Percentiles rank a stretch among this genome's conserved stretches.
Conservation (phyloP, 2,888 invertebrate genomes). For the Helleia helle region DNA sequence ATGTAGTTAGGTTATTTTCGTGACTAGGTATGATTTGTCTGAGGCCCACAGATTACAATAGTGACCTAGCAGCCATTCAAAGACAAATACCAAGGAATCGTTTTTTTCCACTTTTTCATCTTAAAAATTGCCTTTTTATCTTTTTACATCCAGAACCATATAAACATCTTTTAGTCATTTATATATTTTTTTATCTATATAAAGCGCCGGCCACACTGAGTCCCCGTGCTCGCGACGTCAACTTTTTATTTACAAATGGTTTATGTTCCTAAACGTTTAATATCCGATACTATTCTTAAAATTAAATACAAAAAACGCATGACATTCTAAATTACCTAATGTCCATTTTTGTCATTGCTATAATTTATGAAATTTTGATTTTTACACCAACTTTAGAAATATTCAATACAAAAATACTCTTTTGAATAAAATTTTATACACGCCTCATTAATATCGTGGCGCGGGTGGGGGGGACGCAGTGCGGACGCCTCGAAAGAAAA, state of each 20-base stretch:
- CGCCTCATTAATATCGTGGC: conserved; percentile 58
- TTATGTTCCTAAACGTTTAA: conserved; percentile 80
- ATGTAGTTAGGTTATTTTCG: conserved; percentile 60
- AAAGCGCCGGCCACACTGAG: conserved; percentile 44
- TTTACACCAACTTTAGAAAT: conserved; percentile 76
- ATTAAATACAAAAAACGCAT: conserved; percentile 75
- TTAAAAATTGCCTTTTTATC: conserved; percentile 64
- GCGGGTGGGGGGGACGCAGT: conserved; percentile 48
- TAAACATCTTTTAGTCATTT: conserved; percentile 75
- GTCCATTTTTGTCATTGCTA: conserved; percentile 65
- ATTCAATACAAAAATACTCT: conserved; percentile 77
- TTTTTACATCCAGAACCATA: conserved; percentile 74
- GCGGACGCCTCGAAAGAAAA: conserved; percentile 61
- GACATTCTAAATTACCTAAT: conserved; percentile 72
- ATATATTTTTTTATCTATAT: conserved; percentile 73
- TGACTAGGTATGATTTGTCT: conserved; percentile 56
- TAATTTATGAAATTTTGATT: conserved; percentile 75
- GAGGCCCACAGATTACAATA: conserved; percentile 72
- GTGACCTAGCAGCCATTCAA: conserved; percentile 62
- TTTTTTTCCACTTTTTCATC: conserved; percentile 49
- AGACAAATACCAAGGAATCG: conserved; percentile 70
- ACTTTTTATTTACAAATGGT: conserved; percentile 79
- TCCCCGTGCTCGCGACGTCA: conserved; percentile 41
- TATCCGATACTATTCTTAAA: conserved; percentile 76
- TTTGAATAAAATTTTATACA: conserved; percentile 75